These are phyloP conservation scores for Amia ocellicauda DNA, from an alignment of 2,113 vertebrate species.

Conservation along the genomic window DNA sequence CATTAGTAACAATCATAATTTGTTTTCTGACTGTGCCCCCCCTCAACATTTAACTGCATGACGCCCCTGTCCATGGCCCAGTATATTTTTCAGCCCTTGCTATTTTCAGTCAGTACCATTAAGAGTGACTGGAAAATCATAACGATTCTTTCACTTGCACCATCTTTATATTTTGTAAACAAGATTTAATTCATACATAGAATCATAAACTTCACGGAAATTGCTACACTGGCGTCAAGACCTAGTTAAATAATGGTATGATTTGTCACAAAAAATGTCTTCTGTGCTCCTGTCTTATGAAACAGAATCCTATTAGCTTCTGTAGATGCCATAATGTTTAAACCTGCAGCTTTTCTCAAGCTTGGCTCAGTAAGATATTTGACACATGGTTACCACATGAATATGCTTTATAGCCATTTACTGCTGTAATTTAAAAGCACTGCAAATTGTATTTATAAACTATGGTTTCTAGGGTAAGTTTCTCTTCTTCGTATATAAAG, in stretches of 20 bases:
- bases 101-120: too few relatives aligned
- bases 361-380: background rate
- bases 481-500: background rate
- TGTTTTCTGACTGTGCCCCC: too few relatives aligned
- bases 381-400: conserved; percentile 18
- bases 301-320: background rate
- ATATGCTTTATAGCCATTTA: conserved; percentile 2
- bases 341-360: background rate
- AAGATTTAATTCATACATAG: background rate
- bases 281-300: background rate
- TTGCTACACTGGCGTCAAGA: background rate
- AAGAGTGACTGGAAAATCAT: background rate
- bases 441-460: background rate
- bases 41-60: too few relatives aligned
- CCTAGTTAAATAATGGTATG: conserved; percentile 23
- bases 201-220: background rate
- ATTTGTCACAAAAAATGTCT: conserved; percentile 26
- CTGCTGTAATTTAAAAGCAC: conserved; percentile 8
- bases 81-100: too few relatives aligned
- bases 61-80: too few relatives aligned
- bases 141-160: background rate
- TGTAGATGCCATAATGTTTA: background rate
- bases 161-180: background rate
- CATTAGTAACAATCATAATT: too few relatives aligned
- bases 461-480: conserved; percentile 4